A percentile compares a stretch with the other conserved stretches of the same genome.
phyloP scores from a whole-genome alignment of 2,888 invertebrate genomes.

The Xestia c-nigrum region DNA sequence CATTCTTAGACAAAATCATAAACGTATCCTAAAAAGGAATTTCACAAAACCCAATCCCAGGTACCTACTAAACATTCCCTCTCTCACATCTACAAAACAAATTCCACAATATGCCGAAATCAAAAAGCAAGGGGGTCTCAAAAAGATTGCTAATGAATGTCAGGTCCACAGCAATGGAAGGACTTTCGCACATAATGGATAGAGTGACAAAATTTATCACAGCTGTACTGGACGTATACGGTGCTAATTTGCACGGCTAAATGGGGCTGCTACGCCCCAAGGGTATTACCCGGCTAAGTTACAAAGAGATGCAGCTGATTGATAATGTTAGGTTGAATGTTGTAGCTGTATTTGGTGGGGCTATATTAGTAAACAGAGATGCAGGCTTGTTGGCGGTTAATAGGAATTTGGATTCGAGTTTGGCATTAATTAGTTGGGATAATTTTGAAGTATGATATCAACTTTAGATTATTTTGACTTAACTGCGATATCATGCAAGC shows the following conservation, averaged over 20 bases:
- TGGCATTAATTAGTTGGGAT: neutral
- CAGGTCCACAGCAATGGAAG: slow-evolving; percentile 32
- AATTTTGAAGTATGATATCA: neutral
- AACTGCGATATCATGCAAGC: neutral
- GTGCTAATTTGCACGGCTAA: slow-evolving; percentile 67
- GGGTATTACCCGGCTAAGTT: slow-evolving; percentile 64
- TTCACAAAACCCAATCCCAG: neutral
- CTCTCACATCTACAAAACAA: neutral
- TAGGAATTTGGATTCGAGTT: neutral
- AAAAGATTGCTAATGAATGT: slow-evolving; percentile 42
- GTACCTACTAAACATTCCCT: neutral
- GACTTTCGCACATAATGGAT: slow-evolving; percentile 56
- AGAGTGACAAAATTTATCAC: slow-evolving; percentile 62
- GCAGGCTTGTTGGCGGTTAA: slow-evolving; percentile 12
- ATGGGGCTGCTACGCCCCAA: slow-evolving; percentile 62
- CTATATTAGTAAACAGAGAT: slow-evolving; percentile 18
- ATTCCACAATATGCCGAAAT: neutral
- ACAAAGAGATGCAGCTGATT: slow-evolving; percentile 62
- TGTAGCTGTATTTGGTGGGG: slow-evolving; percentile 29
- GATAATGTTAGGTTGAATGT: slow-evolving; percentile 20
- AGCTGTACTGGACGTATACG: slow-evolving; percentile 49
- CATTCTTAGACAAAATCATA: neutral
- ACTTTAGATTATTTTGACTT: neutral
- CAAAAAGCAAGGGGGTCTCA: neutral
- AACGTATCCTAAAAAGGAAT: neutral